phyloP scores from a whole-genome alignment of 2,113 vertebrate species.

The Capreolus pygargus region DNA sequence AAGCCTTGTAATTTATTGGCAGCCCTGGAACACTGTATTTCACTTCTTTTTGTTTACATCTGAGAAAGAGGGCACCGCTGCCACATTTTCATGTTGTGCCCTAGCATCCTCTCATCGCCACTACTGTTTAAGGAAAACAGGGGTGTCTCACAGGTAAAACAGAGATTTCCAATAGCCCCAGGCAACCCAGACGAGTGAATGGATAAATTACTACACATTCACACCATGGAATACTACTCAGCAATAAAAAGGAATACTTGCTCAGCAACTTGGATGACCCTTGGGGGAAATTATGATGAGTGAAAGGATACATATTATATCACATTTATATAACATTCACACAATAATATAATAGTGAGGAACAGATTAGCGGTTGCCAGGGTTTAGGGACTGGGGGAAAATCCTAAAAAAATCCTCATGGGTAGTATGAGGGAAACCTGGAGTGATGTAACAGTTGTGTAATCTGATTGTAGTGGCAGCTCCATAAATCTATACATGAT shows the following conservation, averaged over 20 bases:
- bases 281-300: not conserved
- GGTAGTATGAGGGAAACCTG: not conserved
- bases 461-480: not conserved
- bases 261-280: not conserved
- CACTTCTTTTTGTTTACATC: not conserved
- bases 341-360: not conserved
- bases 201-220: not conserved
- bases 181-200: not conserved
- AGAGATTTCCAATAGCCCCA: not conserved
- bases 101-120: not conserved
- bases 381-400: not conserved
- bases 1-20: not conserved
- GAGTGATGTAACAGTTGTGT: not conserved
- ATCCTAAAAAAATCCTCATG: not conserved
- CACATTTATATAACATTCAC: not conserved
- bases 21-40: not conserved
- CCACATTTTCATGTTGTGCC: not conserved
- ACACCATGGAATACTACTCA: not conserved
- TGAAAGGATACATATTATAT: not conserved
- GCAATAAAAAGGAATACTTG: not conserved
- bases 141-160: not conserved
- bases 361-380: not conserved
- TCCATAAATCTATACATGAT: not conserved
- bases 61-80: not conserved
- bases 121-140: not conserved